These are phyloP conservation scores for Gnatocerus cornutus DNA, from an alignment of 2,888 invertebrate genomes.

Conservation along the genomic window DNA sequence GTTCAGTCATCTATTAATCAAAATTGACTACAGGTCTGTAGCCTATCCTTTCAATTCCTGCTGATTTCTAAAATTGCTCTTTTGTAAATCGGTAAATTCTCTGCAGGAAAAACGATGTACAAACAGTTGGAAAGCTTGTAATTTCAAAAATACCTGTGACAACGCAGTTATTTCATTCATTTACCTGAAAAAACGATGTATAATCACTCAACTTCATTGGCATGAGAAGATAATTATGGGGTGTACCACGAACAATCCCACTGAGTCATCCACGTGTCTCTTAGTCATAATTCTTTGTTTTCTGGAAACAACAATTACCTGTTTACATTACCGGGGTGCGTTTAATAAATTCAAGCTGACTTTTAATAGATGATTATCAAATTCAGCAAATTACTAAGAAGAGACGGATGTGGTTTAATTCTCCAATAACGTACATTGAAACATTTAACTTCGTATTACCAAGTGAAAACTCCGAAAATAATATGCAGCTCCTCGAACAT, in stretches of 20 bases:
- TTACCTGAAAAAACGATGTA: too few relatives aligned
- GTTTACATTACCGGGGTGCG: conserved; percentile 12
- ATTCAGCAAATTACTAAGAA: conserved; percentile 9
- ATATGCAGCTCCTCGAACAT: conserved; percentile 7
- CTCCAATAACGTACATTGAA: neutral
- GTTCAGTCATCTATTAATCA: too few relatives aligned
- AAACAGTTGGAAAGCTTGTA: too few relatives aligned
- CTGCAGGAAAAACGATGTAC: too few relatives aligned
- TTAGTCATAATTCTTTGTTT: conserved; percentile 30
- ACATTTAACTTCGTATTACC: neutral
- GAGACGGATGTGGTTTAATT: conserved; percentile 20
- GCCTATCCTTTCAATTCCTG: too few relatives aligned
- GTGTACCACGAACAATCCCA: conserved; percentile 12
- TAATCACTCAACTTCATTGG: neutral
- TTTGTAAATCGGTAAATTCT: too few relatives aligned
- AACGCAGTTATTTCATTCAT: too few relatives aligned
- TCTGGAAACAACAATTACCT: conserved; percentile 8
- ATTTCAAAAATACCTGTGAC: too few relatives aligned
- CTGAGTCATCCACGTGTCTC: conserved; percentile 15
- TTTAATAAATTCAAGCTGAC: neutral
- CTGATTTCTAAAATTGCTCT: too few relatives aligned
- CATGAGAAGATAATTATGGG: neutral
- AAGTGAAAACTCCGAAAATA: neutral
- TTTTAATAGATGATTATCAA: too few relatives aligned
- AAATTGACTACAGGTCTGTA: too few relatives aligned